phyloP scores from a whole-genome alignment of 2,113 vertebrate genomes.

The Plecotus auritus region DNA sequence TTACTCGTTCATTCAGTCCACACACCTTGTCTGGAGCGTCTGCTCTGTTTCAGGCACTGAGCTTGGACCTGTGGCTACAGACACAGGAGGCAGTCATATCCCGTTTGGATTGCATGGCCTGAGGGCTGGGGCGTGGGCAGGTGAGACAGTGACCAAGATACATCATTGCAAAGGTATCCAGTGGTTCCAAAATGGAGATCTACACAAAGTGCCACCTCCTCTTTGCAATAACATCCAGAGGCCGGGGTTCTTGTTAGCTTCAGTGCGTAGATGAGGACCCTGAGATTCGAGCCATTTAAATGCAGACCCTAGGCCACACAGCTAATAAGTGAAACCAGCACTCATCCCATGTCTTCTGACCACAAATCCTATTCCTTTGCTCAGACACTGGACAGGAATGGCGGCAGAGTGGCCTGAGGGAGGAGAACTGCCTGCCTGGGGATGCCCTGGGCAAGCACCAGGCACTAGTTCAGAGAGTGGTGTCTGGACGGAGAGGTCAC shows the following conservation, averaged over 20 bases:
- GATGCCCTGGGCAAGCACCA: neutral
- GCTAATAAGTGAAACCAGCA: neutral
- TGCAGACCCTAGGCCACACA: neutral
- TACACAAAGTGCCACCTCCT: neutral
- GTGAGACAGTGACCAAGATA: neutral
- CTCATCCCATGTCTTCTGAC: neutral
- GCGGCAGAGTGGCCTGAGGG: neutral
- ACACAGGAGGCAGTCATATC: neutral
- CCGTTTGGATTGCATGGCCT: neutral
- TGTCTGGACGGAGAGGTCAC: neutral
- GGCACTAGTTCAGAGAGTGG: neutral
- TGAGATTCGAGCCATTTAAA: neutral
- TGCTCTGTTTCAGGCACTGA: neutral
- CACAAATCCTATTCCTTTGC: neutral
- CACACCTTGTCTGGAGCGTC: neutral
- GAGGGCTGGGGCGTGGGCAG: neutral
- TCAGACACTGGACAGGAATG: neutral
- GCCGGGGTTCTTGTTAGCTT: neutral
- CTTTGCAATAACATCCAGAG: neutral
- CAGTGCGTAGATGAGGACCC: neutral
- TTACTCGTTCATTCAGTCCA: neutral
- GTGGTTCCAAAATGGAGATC: neutral
- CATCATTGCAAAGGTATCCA: neutral
- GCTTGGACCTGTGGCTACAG: neutral
- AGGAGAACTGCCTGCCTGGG: neutral